A percentile compares a stretch with the other conserved stretches of the same genome.
Conservation (phyloP, 2,113 vertebrate genomes). For the Nipponia nippon region DNA sequence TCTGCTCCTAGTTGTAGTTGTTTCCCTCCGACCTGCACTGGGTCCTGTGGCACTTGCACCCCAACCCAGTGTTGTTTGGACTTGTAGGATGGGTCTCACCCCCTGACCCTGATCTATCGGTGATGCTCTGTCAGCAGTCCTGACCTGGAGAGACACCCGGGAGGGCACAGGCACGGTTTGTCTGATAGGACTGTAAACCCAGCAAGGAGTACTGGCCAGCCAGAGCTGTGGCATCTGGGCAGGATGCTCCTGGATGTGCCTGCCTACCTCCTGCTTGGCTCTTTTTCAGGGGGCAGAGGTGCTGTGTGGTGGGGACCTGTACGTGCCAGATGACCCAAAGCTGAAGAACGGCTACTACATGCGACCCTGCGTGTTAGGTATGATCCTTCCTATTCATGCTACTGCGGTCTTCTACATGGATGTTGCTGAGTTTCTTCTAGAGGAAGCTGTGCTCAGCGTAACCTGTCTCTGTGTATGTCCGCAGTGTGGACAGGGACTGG, state of each 20-base stretch:
- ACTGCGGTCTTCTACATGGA: accelerated
- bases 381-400: not conserved
- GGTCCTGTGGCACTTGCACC: not conserved
- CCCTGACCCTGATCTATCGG: not conserved
- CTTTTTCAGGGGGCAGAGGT: slow-evolving; percentile 84
- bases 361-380: slow-evolving; percentile 90
- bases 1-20: not conserved
- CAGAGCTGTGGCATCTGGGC: not conserved
- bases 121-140: not conserved
- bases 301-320: slow-evolving; percentile 87
- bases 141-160: not conserved
- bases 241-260: not conserved
- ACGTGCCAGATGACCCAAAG: slow-evolving; percentile 83
- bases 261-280: not conserved
- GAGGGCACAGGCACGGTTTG: not conserved
- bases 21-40: not conserved
- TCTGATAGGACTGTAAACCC: not conserved
- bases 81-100: not conserved
- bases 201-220: not conserved
- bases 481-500: accelerated
- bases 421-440: not conserved
- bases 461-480: not conserved
- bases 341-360: slow-evolving; percentile 90
- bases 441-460: not conserved
- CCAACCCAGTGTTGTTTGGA: not conserved